Conservation (phyloP, 2,113 vertebrate species). For the Equus quagga region DNA sequence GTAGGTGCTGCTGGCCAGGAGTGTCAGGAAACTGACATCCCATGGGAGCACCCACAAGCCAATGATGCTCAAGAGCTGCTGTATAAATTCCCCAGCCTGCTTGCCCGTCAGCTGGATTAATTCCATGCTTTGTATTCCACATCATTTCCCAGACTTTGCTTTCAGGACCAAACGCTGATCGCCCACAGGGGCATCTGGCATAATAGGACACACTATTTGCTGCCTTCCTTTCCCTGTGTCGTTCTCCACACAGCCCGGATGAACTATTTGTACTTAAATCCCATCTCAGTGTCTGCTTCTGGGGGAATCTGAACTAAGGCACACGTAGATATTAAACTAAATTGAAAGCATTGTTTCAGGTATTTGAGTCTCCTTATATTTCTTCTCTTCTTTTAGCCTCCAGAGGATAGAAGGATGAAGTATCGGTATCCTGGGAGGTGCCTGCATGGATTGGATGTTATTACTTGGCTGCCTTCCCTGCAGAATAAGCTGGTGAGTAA, state of each 20-base stretch:
- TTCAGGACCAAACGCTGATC: not conserved
- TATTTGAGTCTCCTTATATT: not conserved
- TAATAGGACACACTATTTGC: not conserved
- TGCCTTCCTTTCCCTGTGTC: not conserved
- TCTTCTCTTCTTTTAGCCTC: conserved; percentile 49
- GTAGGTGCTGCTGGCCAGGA: not conserved
- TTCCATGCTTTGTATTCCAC: not conserved
- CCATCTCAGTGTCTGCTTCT: not conserved
- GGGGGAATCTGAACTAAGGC: not conserved
- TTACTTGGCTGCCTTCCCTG: conserved; percentile 13
- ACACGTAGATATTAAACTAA: not conserved
- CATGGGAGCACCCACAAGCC: accelerated
- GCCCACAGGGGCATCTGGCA: not conserved
- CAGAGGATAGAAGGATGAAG: not conserved
- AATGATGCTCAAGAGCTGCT: not conserved
- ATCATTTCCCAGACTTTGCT: not conserved
- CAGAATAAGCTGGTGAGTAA: conserved; percentile 29
- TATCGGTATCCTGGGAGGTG: not conserved
- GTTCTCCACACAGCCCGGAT: not conserved
- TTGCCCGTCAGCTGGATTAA: not conserved
- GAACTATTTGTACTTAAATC: not conserved
- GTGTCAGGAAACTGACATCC: not conserved
- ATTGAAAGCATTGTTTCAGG: conserved; percentile 44
- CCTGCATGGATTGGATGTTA: conserved; percentile 43
- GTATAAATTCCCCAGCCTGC: not conserved